phyloP scores from a whole-genome alignment of 2,113 vertebrate genomes.

The Oreochromis niloticus region DNA sequence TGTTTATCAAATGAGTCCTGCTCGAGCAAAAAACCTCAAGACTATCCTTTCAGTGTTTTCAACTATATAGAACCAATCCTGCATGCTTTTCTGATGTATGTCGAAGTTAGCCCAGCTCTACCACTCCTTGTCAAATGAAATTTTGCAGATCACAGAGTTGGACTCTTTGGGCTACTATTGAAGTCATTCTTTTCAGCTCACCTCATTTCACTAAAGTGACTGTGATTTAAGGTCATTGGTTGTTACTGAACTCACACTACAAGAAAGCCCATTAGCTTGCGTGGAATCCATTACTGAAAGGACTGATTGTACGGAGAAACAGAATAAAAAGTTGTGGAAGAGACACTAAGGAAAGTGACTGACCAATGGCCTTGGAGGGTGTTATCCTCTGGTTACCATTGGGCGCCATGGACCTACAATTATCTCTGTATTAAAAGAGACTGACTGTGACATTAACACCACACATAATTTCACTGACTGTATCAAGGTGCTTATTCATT shows the following conservation, averaged over 20 bases:
- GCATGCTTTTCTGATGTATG: slow-evolving; percentile 38
- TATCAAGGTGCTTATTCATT: neutral
- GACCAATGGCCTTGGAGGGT: neutral
- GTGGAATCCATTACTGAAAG: neutral
- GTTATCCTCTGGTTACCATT: neutral
- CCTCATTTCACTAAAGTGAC: neutral
- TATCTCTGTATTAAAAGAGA: neutral
- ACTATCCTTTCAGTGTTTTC: neutral
- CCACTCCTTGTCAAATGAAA: neutral
- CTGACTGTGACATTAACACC: neutral
- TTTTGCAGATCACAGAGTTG: neutral
- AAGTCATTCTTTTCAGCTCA: neutral
- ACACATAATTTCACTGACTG: neutral
- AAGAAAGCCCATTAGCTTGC: neutral
- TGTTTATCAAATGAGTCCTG: neutral
- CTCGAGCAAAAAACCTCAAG: neutral
- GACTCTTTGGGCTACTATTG: neutral
- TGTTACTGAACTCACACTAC: neutral
- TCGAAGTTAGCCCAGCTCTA: neutral
- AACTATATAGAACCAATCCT: slow-evolving; percentile 1
- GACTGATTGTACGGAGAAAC: neutral
- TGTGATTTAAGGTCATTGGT: neutral
- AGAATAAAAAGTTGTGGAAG: neutral
- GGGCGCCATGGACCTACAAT: neutral
- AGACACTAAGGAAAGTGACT: slow-evolving; percentile 2